Evolutionary conservation across 1,140 invertebrate species (phyloP).

Genomic region (Mesaphorura yosii): DNA sequence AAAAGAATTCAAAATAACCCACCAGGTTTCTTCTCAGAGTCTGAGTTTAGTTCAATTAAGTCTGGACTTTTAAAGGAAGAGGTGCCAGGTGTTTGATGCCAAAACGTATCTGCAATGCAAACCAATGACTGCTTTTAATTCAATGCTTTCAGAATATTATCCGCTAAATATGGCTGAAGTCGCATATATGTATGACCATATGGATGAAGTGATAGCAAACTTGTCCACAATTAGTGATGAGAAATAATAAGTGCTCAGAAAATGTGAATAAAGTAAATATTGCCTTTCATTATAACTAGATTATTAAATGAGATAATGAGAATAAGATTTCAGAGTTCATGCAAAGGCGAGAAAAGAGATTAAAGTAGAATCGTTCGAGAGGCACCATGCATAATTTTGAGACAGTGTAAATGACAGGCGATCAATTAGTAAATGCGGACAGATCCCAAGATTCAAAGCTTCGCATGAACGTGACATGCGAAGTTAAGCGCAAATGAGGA

Average conservation of each 20-base stretch:
- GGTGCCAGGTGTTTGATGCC: constrained; percentile 20
- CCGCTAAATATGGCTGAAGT: background rate
- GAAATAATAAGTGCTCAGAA: too few species aligned
- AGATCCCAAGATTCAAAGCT: too few species aligned
- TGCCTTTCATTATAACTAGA: background rate
- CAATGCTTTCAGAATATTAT: background rate
- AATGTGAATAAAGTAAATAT: background rate
- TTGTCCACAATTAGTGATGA: too few species aligned
- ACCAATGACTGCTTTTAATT: constrained; percentile 1
- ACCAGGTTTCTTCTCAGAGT: constrained; percentile 27
- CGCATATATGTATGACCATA: background rate
- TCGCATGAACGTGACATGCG: too few species aligned
- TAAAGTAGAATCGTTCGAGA: too few species aligned
- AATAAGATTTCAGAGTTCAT: too few species aligned
- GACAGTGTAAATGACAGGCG: too few species aligned
- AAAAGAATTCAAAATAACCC: background rate
- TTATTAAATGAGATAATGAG: background rate
- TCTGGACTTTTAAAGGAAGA: constrained; percentile 30
- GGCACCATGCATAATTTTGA: too few species aligned
- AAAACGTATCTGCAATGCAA: constrained; percentile 22
- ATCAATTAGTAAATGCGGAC: too few species aligned
- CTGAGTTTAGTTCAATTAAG: constrained; percentile 30
- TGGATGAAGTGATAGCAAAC: too few species aligned
- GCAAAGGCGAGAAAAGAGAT: too few species aligned
- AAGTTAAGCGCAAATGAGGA: too few species aligned